A percentile compares a stretch with the other conserved stretches of the same genome.
These are phyloP conservation scores for Tympanoctomys barrerae DNA, from an alignment of 2,797 vertebrate species.

Conservation along the genomic window DNA sequence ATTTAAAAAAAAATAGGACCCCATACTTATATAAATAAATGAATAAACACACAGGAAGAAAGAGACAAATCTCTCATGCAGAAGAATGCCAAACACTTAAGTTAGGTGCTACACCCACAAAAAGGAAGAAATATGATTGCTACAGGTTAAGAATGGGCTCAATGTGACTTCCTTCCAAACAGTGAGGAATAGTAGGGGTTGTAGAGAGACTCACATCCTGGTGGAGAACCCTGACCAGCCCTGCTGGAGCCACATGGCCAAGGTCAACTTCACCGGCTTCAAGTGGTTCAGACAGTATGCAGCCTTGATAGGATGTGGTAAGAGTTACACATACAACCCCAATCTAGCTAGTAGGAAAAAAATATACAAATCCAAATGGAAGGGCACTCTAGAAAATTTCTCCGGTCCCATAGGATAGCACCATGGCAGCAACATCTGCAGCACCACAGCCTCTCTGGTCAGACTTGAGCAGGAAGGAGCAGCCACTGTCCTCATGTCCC, in stretches of 20 bases:
- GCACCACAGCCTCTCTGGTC: background rate
- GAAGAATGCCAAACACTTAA: constrained; percentile 12
- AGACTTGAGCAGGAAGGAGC: background rate
- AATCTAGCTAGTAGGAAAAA: background rate
- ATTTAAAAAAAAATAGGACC: background rate
- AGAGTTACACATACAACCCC: background rate
- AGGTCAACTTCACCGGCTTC: background rate
- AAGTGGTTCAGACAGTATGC: background rate
- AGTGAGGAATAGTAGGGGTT: background rate
- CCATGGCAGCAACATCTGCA: too few species aligned
- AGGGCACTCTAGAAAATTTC: background rate
- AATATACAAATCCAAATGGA: background rate
- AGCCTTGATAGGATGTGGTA: background rate
- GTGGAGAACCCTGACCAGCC: background rate
- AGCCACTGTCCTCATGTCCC: background rate
- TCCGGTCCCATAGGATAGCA: background rate
- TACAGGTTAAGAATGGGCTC: background rate
- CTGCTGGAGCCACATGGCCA: background rate
- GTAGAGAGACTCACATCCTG: background rate
- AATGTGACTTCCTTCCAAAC: constrained; percentile 8
- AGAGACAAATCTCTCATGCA: background rate
- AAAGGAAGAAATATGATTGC: background rate
- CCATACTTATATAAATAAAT: background rate
- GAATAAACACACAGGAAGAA: background rate
- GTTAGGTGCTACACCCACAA: background rate